Evolutionary conservation across 2,797 vertebrate species (phyloP), one percentile per base, ranked within the genome.

Genomic region (Leptatherina wallacei): DNA sequence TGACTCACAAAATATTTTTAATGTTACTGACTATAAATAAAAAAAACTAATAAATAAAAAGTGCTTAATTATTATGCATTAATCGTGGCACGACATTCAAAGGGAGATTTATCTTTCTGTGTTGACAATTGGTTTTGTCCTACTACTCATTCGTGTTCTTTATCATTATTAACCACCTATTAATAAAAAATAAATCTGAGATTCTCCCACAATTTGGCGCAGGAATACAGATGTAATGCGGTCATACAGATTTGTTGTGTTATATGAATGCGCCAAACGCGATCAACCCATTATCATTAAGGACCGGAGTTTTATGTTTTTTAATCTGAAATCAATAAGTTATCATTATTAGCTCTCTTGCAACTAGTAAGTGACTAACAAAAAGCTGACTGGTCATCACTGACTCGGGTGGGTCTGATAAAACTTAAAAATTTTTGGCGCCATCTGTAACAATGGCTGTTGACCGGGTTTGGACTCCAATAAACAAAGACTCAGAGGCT

Each of bases 361-460:
- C 20, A 63, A 63, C 18, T 3, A 22, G 10, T 12, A 6, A 47
- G 3, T 13, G 9, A 7, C 4, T 20, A 16, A 33, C 11, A 11
- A 22, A 1, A 18, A 44, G 8, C 42, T 7, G 12, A 13, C 61
- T 22, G 11, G 20, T 10, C 29, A 30, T 1, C 29, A 36, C 64
- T 22, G 42, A 18, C 1, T 1, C 11, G 54, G 29, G 6, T 5
- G 9, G 36, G 10, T 4, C 6, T 16, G 0, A 1, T 2, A n/a
- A 40, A 57, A 10, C n/a, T 12, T 0, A n/a, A n/a, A n/a, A 7
- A 16, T 12, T 69, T 87, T 89, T 93, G 90, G 92, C 92, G 92
- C 91, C 86, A 92, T 91, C 44, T 61, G 20, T 27, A 16, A 93
- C 91, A 92, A 92, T 85, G 57, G 14, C 4, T 4, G n/a, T 2